Evolutionary conservation across 2,888 invertebrate genomes (phyloP).

Genomic region (Deilephila porcellus): DNA sequence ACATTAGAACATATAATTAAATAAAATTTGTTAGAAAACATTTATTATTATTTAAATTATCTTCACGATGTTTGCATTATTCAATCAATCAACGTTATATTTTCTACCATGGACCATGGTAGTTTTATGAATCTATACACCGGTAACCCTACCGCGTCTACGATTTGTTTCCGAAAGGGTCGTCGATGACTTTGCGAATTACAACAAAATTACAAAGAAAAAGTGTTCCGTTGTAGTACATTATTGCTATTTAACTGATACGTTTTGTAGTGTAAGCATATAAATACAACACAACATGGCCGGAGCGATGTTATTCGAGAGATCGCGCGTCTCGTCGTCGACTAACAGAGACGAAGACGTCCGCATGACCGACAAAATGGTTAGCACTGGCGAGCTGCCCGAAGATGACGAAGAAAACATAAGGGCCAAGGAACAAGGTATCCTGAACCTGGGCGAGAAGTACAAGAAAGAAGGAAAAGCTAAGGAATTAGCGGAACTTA

Average conservation of each 20-base stretch:
- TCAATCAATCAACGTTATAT: not conserved
- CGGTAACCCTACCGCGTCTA: slow-evolving; percentile 79
- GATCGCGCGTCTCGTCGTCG: slow-evolving; percentile 90
- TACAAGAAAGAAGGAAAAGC: slow-evolving; percentile 97
- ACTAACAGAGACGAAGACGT: slow-evolving; percentile 91
- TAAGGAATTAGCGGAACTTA: slow-evolving; percentile 95
- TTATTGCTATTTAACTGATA: slow-evolving; percentile 70
- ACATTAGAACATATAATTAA: too few species aligned
- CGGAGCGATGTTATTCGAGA: slow-evolving; percentile 95
- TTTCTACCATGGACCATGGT: slow-evolving; percentile 38
- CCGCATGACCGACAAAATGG: slow-evolving; percentile 90
- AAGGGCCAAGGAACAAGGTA: slow-evolving; percentile 96
- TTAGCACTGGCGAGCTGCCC: slow-evolving; percentile 89
- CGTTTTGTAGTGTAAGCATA: slow-evolving; percentile 75
- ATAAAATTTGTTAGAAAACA: too few species aligned
- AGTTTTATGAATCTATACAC: slow-evolving; percentile 34
- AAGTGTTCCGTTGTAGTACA: slow-evolving; percentile 73
- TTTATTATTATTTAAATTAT: too few species aligned
- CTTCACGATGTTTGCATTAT: not conserved
- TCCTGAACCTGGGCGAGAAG: slow-evolving; percentile 95
- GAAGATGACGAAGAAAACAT: slow-evolving; percentile 96
- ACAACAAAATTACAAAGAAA: slow-evolving; percentile 82
- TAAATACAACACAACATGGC: slow-evolving; percentile 89
- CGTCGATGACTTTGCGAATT: slow-evolving; percentile 85
- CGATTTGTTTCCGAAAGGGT: slow-evolving; percentile 81